phyloP scores from a whole-genome alignment of 2,888 invertebrate species.

The Pyrochroa serraticornis region DNA sequence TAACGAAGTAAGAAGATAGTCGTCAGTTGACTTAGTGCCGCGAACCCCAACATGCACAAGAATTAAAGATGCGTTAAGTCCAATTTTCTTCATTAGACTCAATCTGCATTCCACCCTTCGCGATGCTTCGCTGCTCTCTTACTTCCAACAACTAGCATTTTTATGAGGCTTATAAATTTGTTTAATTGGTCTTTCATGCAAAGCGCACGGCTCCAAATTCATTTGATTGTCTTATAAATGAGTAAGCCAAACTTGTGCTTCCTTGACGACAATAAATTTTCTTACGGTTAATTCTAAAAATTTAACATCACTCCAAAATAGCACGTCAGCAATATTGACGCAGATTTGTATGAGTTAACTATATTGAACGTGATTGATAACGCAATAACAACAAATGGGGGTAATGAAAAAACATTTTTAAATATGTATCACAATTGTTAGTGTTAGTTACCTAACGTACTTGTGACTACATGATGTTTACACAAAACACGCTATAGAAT shows the following conservation, averaged over 20 bases:
- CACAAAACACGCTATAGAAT: no score
- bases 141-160: constrained; percentile 52
- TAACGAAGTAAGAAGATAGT: constrained; percentile 39
- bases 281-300: constrained; percentile 18
- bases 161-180: constrained; percentile 58
- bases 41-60: constrained; percentile 36
- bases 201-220: constrained; percentile 40
- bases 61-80: constrained; percentile 58
- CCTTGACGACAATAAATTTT: constrained; percentile 30
- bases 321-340: no score
- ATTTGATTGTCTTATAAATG: constrained; percentile 41
- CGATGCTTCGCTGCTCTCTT: constrained; percentile 35
- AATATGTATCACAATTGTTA: no score
- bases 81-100: constrained; percentile 57
- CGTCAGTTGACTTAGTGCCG: constrained; percentile 34
- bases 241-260: constrained; percentile 30
- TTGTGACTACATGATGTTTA: no score
- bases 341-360: no score
- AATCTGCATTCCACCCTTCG: constrained; percentile 52
- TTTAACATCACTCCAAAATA: constrained; percentile 2
- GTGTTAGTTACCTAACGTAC: no score
- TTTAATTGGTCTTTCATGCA: constrained; percentile 57
- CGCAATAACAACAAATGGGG: no score
- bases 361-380: no score
- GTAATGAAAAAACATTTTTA: no score